Base-by-base conservation (phyloP, 2,797 vertebrate species). In the Setipinna tenuifilis region DNA sequence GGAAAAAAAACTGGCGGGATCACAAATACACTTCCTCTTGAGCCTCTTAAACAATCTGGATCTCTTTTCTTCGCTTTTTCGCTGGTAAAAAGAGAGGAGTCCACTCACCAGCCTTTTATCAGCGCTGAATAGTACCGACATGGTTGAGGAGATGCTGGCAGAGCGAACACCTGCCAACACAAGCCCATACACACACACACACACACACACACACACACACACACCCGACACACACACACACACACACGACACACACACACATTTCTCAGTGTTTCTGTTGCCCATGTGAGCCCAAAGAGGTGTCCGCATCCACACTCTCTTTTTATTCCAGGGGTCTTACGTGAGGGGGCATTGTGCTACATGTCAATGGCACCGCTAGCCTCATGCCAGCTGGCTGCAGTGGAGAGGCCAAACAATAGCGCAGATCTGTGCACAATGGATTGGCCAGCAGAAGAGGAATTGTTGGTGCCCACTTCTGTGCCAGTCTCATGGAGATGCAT, bases 371-470 rank as follows among this genome's bases (percentile, higher is more conserved):
- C 91, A 85, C 90, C 93, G 93, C 92, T 93, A 92, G 92, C 90
- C 89, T 89, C 82, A 88, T 94, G 95, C 94, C 95, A 96, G 95
- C 94, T 95, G 95, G 95, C 94, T 61, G 88, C 82, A 19, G 31
- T 54, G 78, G 46, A 71, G 87, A 85, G 81, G 90, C 6, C 81
- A 86, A 92, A 95, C 93, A 94, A 95, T 95, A 9, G 92, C 89
- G 83, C 86, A 91, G 89, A 91, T 92, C 90, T 89, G 88, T 91
- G 90, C 92, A 93, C 94, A 95, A 94, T 92, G 91, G 89, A 88
- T 87, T 44, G 90, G 90, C 86, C 85, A 50, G 93, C 89, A 94
- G 80, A 57, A 90, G 88, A 88, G 9, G 85, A 87, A 94, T 93
- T 94, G 93, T 88, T 92, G 90, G 89, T 46, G 28, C 85, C 85